Base-by-base conservation (phyloP, 2,113 vertebrate species). In the Alligator mississippiensis region DNA sequence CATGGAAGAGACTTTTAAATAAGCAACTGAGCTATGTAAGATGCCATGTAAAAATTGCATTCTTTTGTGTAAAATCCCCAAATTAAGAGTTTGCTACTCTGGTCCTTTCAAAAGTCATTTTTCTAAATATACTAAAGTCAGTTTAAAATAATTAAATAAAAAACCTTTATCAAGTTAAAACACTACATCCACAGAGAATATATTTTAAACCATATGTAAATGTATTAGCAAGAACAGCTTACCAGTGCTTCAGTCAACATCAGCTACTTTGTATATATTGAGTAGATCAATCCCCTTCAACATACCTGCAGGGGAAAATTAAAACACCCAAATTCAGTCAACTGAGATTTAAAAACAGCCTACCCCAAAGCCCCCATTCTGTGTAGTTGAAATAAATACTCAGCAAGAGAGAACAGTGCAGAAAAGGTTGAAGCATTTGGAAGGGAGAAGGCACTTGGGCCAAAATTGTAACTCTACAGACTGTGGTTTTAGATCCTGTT, bases 191-290 rank as follows among this genome's bases (percentile, higher is more conserved):
- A 77, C 4, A 34, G 64, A 62, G 22, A 66, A 0, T 6, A 66
- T 78, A 77, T 89, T 81, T 18, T 6, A 93, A 93, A 88, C 78
- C 92, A 79, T 89, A 93, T 77, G 30, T 89, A 96, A 88, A 82
- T 15, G 58, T 91, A 94, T 72, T 93, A 90, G 79, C 84, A 92
- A 66, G 66, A 95, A 81, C 47, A 97, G 98, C 98, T 98, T 98
- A 98, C 98, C 96, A 95, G 90, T 59, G 88, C 90, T 97, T 97
- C 96, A 95, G 97, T 25, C 94, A 97, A 88, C 80, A 87, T 95
- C 87, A 95, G 94, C 59, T 93, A 96, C 13, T 92, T 92, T 92
- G 89, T 64, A 94, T 77, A 97, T 60, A 92, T 90, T 91, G 85
- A 90, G 90, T 47, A 92, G 93, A 94, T 90, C 94, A 95, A 82